Evolutionary conservation across 2,888 invertebrate genomes (phyloP).

Genomic region (Phortica okadai): DNA sequence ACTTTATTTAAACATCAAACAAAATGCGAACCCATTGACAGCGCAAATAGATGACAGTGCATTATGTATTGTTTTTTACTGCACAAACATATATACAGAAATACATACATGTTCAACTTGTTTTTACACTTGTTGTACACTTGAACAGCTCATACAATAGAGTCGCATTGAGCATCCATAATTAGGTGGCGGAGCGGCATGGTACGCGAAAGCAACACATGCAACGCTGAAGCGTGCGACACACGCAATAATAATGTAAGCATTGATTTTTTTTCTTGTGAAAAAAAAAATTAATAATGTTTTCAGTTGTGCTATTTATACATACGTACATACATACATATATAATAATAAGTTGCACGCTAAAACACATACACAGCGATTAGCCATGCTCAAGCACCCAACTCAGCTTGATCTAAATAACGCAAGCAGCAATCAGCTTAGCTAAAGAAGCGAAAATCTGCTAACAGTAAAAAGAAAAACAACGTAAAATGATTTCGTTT

Average conservation of each 20-base stretch:
- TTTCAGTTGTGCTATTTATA: not conserved
- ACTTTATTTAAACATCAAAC: no score
- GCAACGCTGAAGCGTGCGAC: not conserved
- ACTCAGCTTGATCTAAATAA: constrained; percentile 8
- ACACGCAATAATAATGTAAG: constrained; percentile 6
- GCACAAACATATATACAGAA: no score
- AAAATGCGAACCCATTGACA: no score
- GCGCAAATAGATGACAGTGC: no score
- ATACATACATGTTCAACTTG: no score
- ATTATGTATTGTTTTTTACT: no score
- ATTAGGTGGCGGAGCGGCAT: no score
- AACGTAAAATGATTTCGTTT: not conserved
- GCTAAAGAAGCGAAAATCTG: constrained; percentile 11
- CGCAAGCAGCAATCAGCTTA: not conserved
- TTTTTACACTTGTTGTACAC: no score
- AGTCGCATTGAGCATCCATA: not conserved
- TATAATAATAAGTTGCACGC: not conserved
- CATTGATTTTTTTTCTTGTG: not conserved
- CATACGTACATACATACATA: not conserved
- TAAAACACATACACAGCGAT: not conserved
- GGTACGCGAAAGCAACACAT: not conserved
- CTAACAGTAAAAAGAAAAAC: not conserved
- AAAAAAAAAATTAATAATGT: not conserved
- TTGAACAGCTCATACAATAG: not conserved
- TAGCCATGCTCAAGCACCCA: not conserved